phyloP scores from a whole-genome alignment of 2,113 vertebrate genomes.

The Eptesicus fuscus region DNA sequence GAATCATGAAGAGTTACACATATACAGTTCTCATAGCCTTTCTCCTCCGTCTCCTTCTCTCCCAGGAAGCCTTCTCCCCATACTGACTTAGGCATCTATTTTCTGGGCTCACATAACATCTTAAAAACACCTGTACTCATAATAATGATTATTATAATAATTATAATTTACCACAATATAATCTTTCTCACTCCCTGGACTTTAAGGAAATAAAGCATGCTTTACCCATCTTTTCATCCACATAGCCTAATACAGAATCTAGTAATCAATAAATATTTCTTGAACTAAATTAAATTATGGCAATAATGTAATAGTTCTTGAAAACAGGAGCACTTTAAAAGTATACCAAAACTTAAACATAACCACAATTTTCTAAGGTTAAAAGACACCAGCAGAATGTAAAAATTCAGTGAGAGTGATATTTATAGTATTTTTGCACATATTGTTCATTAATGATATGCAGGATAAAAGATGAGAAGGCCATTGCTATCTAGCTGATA shows the following conservation, averaged over 20 bases:
- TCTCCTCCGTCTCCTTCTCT: neutral
- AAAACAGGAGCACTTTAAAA: neutral
- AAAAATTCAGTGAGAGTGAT: neutral
- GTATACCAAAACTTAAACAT: slow-evolving; percentile 1
- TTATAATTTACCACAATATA: neutral
- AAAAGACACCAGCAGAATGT: neutral
- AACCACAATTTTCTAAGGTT: neutral
- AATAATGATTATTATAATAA: neutral
- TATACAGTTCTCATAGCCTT: neutral
- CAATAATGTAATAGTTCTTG: neutral
- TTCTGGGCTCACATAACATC: neutral
- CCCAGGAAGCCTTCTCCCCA: neutral
- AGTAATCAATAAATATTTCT: neutral
- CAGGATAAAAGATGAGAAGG: neutral
- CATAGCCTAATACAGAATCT: neutral
- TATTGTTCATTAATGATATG: neutral
- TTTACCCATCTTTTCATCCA: neutral
- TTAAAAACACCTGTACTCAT: neutral
- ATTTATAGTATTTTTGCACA: neutral
- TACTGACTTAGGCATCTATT: neutral
- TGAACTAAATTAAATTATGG: neutral
- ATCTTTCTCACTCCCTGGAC: neutral
- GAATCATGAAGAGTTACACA: neutral
- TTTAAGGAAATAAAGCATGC: neutral
- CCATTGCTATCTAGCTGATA: neutral